Evolutionary conservation across 1,140 invertebrate genomes (phyloP), one percentile per base, ranked within the genome.

Genomic region (Sitodiplosis mosellana): DNA sequence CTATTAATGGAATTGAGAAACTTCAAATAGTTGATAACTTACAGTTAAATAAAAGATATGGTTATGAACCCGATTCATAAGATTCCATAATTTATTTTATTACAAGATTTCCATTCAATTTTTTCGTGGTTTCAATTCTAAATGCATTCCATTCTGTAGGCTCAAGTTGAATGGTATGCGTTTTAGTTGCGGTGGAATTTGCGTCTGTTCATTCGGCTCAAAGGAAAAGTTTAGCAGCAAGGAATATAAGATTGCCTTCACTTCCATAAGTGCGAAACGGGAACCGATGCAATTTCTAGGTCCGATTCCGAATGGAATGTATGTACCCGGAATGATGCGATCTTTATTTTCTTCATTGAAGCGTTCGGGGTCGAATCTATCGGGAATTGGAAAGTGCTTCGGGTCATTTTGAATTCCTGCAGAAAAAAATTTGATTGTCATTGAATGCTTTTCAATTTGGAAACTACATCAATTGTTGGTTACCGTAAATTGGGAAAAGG

Each of bases 321-420:
- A 67, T 0, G 56, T 52, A 19, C 54, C 52, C 3, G 58, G 53
- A 27, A 59, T 56, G 0, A 59, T 44, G 1, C 53, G 50, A 6
- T 50, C 36, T 17, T 63, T 65, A 47, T 68, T 66, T 20, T 70
- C 62, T 4, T 67, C 63, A 0, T 65, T 58, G 49, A 73, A 76
- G 10, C 75, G 50, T 45, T 73, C 69, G 0, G 74, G 74, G 53
- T 67, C 52, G 46, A 74, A 76, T 47, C 57, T 56, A 14, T 69
- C 59, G 1, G 74, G 73, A 15, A 75, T 56, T 0, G 59, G 52
- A 33, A 53, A 84, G 43, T 69, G 60, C 5, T 69, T 56, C 0
- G 68, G 59, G 54, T 80, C 70, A 0, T n/a, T n/a, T n/a, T n/a
- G n/a, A n/a, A n/a, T n/a, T n/a, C n/a, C n/a, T n/a, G n/a, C n/a